Evolutionary conservation across 1,140 invertebrate genomes (phyloP).

Genomic region (Drosophila parabipectinata): DNA sequence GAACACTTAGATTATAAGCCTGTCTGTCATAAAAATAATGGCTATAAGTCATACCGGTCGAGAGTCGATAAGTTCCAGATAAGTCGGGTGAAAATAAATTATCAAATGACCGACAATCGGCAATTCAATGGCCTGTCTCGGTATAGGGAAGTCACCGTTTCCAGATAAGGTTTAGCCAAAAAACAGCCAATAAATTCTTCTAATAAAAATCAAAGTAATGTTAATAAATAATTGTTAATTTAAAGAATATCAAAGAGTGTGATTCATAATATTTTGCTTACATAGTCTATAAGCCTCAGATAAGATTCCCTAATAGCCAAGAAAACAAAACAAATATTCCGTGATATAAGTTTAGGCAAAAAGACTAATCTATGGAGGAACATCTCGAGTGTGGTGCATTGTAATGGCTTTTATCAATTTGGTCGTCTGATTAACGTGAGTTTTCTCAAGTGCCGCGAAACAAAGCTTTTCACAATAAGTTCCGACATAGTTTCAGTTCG

Average conservation of each 20-base stretch:
- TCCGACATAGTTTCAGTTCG: conserved; percentile 24
- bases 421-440: conserved; percentile 21
- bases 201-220: conserved; percentile 40
- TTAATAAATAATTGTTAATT: conserved; percentile 50
- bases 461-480: conserved; percentile 26
- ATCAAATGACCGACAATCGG: conserved; percentile 29
- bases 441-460: conserved; percentile 46
- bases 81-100: conserved; percentile 23
- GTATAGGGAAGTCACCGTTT: not conserved
- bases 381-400: conserved; percentile 45
- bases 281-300: conserved; percentile 22
- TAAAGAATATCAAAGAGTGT: conserved; percentile 9
- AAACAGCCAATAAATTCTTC: conserved; percentile 3
- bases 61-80: conserved; percentile 33
- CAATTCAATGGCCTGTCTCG: conserved; percentile 23
- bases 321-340: conserved; percentile 11
- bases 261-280: conserved; percentile 11
- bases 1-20: conserved; percentile 12
- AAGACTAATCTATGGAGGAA: conserved; percentile 37
- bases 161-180: conserved; percentile 10
- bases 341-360: conserved; percentile 17
- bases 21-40: conserved; percentile 39
- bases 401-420: conserved; percentile 40
- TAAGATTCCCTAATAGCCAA: conserved; percentile 32
- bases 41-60: conserved; percentile 13